A percentile compares a stretch with the other conserved stretches of the same genome.
phyloP scores from a whole-genome alignment of 2,113 vertebrate genomes.

The Ammodytes dubius region DNA sequence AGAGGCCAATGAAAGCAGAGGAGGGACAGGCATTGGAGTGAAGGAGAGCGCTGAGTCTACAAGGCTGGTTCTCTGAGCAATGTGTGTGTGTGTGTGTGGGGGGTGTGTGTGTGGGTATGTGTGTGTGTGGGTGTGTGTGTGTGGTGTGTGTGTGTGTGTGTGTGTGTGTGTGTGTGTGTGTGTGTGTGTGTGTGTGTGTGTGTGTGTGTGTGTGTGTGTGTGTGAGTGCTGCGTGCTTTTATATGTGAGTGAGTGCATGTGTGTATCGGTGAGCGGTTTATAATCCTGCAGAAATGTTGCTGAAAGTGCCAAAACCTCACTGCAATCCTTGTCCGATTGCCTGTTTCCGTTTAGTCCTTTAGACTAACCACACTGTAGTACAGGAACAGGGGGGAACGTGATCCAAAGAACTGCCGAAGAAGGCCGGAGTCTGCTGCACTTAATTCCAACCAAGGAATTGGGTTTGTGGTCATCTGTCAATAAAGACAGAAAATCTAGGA shows the following conservation, averaged over 20 bases:
- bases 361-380: neutral
- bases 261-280: neutral
- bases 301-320: neutral
- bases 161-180: neutral
- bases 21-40: neutral
- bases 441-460: neutral
- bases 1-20: neutral
- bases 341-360: neutral
- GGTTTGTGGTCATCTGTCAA: neutral
- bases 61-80: neutral
- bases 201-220: neutral
- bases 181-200: neutral
- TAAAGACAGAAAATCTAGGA: slow-evolving; percentile 3
- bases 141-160: neutral
- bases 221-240: too few species aligned
- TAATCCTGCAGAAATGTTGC: slow-evolving; percentile 9
- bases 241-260: neutral
- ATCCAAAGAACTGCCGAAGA: neutral
- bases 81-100: slow-evolving; percentile 4
- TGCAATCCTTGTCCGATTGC: neutral
- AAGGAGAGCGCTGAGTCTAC: neutral
- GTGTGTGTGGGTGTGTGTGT: too few species aligned
- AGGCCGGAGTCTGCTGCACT: neutral
- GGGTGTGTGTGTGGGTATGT: slow-evolving; percentile 11
- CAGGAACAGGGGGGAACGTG: neutral